phyloP scores from a whole-genome alignment of 2,888 invertebrate genomes.

The Pseudococcus jackbeardsleyi region DNA sequence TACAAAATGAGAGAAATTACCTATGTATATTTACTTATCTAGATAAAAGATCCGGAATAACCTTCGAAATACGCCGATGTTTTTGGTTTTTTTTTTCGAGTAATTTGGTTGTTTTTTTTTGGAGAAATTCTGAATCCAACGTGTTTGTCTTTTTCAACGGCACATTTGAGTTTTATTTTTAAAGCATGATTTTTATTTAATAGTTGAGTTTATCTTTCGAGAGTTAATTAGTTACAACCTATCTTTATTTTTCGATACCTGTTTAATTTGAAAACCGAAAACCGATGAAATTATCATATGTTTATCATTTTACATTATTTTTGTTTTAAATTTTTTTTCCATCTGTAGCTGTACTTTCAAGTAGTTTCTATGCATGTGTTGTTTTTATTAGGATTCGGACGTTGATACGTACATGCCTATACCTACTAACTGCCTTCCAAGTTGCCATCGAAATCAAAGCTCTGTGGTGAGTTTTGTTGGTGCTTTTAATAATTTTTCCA shows the following conservation, averaged over 20 bases:
- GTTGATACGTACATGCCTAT: slow-evolving; percentile 68
- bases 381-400: slow-evolving; percentile 67
- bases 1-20: not conserved
- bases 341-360: slow-evolving; percentile 1
- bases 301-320: not conserved
- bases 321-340: not conserved
- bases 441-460: slow-evolving; percentile 73
- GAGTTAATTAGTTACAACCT: slow-evolving; percentile 25
- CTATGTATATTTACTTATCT: not conserved
- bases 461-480: slow-evolving; percentile 78
- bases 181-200: slow-evolving; percentile 32
- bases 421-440: slow-evolving; percentile 68
- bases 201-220: not conserved
- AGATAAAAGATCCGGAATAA: not conserved
- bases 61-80: slow-evolving; percentile 18
- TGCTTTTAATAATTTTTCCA: slow-evolving; percentile 17
- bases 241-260: not conserved
- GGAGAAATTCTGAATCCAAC: not conserved
- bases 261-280: not conserved
- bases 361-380: slow-evolving; percentile 65
- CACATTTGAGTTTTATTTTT: slow-evolving; percentile 3
- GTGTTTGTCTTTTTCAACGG: not conserved
- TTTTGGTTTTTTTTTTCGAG: slow-evolving; percentile 39
- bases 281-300: not conserved
- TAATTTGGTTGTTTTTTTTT: not conserved